Conservation (phyloP, 2,888 invertebrate genomes). For the Alitta virens region DNA sequence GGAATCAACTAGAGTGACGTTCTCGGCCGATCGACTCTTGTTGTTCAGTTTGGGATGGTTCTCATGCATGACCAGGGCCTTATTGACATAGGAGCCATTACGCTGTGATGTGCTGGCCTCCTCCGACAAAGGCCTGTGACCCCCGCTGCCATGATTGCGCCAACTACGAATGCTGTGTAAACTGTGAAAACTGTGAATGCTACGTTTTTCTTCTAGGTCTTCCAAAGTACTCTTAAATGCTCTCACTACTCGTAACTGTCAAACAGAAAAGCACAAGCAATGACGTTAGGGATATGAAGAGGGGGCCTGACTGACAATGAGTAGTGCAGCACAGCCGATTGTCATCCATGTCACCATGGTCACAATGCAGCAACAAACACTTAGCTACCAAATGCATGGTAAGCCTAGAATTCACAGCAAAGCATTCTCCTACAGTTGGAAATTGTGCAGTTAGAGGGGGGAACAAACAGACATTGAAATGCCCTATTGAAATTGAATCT, state of each 20-base stretch:
- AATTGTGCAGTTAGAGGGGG: too few species aligned
- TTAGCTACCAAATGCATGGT: too few species aligned
- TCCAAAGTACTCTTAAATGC: constrained; percentile 99
- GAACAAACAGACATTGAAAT: too few species aligned
- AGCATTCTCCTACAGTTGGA: too few species aligned
- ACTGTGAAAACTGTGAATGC: constrained; percentile 78
- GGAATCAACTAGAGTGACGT: constrained; percentile 33
- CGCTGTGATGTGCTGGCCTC: constrained; percentile 54
- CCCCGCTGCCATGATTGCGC: constrained; percentile 64
- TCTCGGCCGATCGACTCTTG: constrained; percentile 53
- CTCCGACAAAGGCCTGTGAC: constrained; percentile 71
- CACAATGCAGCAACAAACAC: too few species aligned
- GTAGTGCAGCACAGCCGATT: too few species aligned
- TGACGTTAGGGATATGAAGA: constrained; percentile 6
- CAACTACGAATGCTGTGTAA: constrained; percentile 59
- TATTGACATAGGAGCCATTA: constrained; percentile 36
- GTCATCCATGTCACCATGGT: too few species aligned
- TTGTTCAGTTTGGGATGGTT: constrained; percentile 24
- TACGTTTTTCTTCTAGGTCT: constrained; percentile 98
- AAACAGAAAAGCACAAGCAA: constrained; percentile 18
- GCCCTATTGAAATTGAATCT: too few species aligned
- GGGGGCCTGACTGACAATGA: too few species aligned
- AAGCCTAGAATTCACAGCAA: too few species aligned
- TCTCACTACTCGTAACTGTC: constrained; percentile 99
- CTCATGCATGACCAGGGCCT: constrained; percentile 31